Conservation (phyloP, 64 coral and sea anemone species). For the Hydrozoanthus tunicans region DNA sequence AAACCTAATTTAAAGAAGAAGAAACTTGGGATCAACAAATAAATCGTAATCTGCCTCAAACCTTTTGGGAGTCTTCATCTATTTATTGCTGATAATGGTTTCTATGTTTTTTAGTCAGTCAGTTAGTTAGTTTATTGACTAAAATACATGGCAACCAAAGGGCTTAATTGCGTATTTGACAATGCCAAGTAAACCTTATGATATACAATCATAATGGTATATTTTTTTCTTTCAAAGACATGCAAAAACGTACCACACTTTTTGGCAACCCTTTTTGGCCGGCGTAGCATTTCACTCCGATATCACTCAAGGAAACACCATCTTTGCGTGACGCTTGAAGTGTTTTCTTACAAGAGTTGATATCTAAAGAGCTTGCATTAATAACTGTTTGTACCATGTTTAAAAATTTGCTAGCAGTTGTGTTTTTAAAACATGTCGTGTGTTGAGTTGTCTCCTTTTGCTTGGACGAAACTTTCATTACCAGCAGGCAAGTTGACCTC, state of each 20-base stretch:
- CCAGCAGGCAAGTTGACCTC: slow-evolving; percentile 34
- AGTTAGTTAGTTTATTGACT: too few species aligned
- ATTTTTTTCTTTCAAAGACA: too few species aligned
- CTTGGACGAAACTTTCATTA: not conserved
- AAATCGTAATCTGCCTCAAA: too few species aligned
- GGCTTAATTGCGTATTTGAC: too few species aligned
- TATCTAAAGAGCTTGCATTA: slow-evolving; percentile 21
- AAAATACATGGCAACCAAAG: too few species aligned
- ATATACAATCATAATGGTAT: too few species aligned
- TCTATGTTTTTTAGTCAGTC: too few species aligned
- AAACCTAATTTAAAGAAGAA: too few species aligned
- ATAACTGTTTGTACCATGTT: not conserved
- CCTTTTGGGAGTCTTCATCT: too few species aligned
- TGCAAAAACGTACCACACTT: slow-evolving; percentile 1
- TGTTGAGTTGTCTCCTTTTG: not conserved
- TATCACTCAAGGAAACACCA: not conserved
- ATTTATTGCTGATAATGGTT: too few species aligned
- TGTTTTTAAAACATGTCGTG: not conserved
- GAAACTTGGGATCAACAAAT: too few species aligned
- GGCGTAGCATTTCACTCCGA: not conserved
- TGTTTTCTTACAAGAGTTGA: slow-evolving; percentile 16
- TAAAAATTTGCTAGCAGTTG: slow-evolving; percentile 18
- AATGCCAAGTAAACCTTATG: too few species aligned
- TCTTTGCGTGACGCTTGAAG: not conserved
- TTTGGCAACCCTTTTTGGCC: not conserved